Conservation (phyloP, 2,113 vertebrate genomes). For the Progne subis region DNA sequence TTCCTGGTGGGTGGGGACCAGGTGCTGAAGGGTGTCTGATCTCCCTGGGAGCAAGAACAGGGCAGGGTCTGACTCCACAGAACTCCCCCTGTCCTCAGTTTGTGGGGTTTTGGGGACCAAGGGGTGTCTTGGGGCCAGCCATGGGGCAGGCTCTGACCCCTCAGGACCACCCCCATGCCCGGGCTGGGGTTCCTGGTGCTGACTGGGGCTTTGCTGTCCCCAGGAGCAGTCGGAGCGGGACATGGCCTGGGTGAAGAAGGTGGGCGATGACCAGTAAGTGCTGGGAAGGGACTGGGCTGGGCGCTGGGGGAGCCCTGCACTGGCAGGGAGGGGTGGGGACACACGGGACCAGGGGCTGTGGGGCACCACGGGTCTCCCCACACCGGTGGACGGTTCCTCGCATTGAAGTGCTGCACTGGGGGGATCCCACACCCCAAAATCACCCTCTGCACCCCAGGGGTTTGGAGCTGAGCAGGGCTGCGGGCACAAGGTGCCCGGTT, state of each 20-base stretch:
- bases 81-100: too few relatives aligned
- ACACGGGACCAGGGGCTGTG: rapidly evolving
- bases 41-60: too few relatives aligned
- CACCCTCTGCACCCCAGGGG: rapidly evolving
- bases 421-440: background rate
- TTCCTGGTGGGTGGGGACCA: too few relatives aligned
- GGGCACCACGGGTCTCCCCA: background rate
- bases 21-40: too few relatives aligned
- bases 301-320: background rate
- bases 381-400: too few relatives aligned
- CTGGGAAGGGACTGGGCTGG: background rate
- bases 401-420: rapidly evolving
- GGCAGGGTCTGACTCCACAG: too few relatives aligned
- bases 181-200: background rate
- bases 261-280: constrained; percentile 98
- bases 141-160: constrained; percentile 47
- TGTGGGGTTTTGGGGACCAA: too few relatives aligned
- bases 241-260: constrained; percentile 97
- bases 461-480: background rate
- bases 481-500: rapidly evolving
- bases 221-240: constrained; percentile 95
- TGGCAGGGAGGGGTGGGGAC: background rate
- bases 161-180: background rate
- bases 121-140: background rate
- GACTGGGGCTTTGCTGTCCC: background rate